Base-by-base conservation (phyloP, 2,888 invertebrate species). In the Scaptomyza parva region DNA sequence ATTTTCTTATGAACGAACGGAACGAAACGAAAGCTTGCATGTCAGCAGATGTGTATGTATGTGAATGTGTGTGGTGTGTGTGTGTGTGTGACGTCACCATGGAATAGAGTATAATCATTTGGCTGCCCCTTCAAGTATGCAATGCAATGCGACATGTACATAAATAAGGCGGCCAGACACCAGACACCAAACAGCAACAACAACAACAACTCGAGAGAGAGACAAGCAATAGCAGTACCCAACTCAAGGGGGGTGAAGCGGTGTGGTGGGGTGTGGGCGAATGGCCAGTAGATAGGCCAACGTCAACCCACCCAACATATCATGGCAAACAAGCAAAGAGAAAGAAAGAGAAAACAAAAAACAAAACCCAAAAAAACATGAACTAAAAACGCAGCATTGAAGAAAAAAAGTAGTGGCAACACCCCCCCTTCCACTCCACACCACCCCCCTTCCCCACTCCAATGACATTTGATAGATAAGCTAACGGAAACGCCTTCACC, bases 61-160 rank as follows among this genome's bases (percentile, higher is more conserved):
- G 18, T 12, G 9, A n/a, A n/a, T n/a, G 6, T 35, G 2, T 18
- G 3, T 24, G 2, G 2, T 20, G 44, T 11, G 39, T 39, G 26
- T 26, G 12, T 35, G n/a, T 53, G 39, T 35, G 50, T 45, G 66
- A n/a, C 61, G 62, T 58, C 63, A 57, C 53, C 54, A 50, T 53
- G 53, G 53, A 44, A 30, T 53, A 39, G 30, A 44, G 72, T 50
- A 63, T 65, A 67, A 68, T 78, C 73, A 76, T 76, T 76, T 47
- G 69, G 69, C 77, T 65, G 72, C 65, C 76, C 66, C 61, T 57
- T 64, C 44, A 79, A 72, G 72, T 70, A 69, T 75, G 77, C 79
- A 70, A 79, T 66, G 68, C 69, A 70, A 63, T 72, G 72, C 65
- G 79, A 82, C 75, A 70, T 77, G 75, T 72, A 76, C 70, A 70